Conservation (phyloP, 1,140 invertebrate genomes). For the Mercenaria mercenaria region DNA sequence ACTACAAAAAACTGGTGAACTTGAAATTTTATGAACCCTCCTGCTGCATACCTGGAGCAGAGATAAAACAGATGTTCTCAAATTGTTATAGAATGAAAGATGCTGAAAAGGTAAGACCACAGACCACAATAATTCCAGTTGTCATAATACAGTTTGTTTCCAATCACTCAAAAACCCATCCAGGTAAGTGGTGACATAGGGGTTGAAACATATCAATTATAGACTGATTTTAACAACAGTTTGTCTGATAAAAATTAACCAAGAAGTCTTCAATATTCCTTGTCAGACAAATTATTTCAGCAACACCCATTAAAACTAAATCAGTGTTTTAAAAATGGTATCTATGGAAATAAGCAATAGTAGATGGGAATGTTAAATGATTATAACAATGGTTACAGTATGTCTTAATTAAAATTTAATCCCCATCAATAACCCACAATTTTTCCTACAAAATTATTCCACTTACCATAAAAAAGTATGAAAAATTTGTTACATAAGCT, state of each 20-base stretch:
- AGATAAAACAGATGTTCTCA: not conserved
- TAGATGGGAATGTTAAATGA: no score
- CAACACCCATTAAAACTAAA: no score
- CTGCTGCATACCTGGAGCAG: not conserved
- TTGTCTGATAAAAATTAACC: not conserved
- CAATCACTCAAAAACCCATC: constrained; percentile 13
- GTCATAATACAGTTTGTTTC: not conserved
- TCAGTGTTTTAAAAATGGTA: no score
- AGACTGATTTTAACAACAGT: not conserved
- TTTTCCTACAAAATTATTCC: no score
- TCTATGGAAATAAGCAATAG: no score
- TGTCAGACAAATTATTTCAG: not conserved
- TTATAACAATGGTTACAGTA: no score
- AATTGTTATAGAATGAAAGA: not conserved
- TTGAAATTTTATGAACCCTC: not conserved
- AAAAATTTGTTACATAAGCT: no score
- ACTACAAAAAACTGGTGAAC: not conserved
- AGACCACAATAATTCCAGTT: constrained; percentile 1
- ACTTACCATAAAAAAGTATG: no score
- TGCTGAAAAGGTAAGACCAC: not conserved
- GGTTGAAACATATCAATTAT: not conserved
- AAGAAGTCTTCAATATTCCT: not conserved
- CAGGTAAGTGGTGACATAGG: not conserved
- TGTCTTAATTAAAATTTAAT: no score
- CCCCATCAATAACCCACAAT: no score